Conservation (phyloP, 2,797 vertebrate genomes). For the Ctenopoma kingsleyae region DNA sequence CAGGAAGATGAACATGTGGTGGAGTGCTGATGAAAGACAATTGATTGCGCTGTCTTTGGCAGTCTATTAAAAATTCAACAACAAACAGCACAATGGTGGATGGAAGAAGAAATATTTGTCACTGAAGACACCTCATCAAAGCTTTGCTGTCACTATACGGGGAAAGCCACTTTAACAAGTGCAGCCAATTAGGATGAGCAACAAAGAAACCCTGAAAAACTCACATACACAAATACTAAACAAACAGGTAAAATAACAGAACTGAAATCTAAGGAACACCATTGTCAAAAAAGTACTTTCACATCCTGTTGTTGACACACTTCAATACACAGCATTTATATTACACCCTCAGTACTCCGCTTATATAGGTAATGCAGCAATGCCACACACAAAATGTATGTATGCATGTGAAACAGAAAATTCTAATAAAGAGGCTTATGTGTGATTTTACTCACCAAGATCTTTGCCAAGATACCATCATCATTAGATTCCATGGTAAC, state of each 20-base stretch:
- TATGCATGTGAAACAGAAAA: neutral
- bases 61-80: constrained; percentile 61
- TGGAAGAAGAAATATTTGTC: constrained; percentile 49
- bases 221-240: neutral
- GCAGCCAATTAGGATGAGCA: constrained; percentile 52
- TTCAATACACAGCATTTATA: constrained; percentile 2
- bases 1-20: constrained; percentile 6
- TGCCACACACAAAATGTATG: neutral
- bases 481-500: constrained; percentile 96
- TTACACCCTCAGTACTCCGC: neutral
- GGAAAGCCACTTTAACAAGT: constrained; percentile 56
- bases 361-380: neutral
- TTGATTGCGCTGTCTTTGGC: constrained; percentile 42
- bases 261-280: neutral
- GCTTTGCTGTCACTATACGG: constrained; percentile 37
- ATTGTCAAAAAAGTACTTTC: neutral
- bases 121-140: constrained; percentile 49
- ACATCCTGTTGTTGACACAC: neutral
- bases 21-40: constrained; percentile 50
- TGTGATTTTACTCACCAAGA: constrained; percentile 88
- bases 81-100: constrained; percentile 36
- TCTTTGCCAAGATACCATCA: constrained; percentile 95
- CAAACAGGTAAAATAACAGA: too few species aligned
- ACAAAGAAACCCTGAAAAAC: neutral
- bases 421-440: neutral